Evolutionary conservation across 1,140 invertebrate genomes (phyloP), one percentile per base, ranked within the genome.

Genomic region (Phymorhynchus buccinoides): DNA sequence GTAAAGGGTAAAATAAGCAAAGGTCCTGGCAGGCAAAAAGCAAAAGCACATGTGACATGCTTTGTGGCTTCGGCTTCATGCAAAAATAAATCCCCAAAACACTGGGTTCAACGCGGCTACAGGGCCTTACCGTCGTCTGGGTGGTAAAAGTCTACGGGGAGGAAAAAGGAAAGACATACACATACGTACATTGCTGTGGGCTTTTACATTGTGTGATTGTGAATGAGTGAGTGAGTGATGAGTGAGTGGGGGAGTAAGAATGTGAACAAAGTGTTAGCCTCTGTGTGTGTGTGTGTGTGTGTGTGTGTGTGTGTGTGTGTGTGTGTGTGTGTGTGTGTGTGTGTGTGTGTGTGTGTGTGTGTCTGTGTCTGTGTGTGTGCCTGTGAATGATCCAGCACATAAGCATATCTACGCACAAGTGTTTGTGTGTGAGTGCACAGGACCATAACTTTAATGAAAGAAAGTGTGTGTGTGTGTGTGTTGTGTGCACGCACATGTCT

Each of bases 281-380:
- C n/a, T 71, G 66, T 71, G 66, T 32, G 66, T 32, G 66, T 71
- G 27, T 71, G 66, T 71, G 66, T 71, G 66, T 71, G 66, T 35
- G n/a, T 71, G 66, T 71, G 66, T 71, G 66, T 71, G 30, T 71
- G 66, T 71, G 66, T 71, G 66, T 71, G 66, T 71, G 66, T 71
- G 66, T 71, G 66, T 71, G 66, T 71, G 66, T 71, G 66, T 71
- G 66, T 71, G 66, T 71, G 66, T 71, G 16, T 71, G 66, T 71
- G 66, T 32, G 66, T 32, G 66, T 71, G 27, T 71, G 66, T 71
- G 66, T 71, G 66, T 71, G 66, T 71, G 66, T 71, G 66, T 71
- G 66, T 71, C n/a, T 71, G 66, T 71, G 66, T 71, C n/a, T 71
- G 66, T 71, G 66, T 71, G 66, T 71, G 66, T 71, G 66, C 16